phyloP scores from a whole-genome alignment of 92 coral and sea anemone genomes.

The Desmophyllum pertusum region DNA sequence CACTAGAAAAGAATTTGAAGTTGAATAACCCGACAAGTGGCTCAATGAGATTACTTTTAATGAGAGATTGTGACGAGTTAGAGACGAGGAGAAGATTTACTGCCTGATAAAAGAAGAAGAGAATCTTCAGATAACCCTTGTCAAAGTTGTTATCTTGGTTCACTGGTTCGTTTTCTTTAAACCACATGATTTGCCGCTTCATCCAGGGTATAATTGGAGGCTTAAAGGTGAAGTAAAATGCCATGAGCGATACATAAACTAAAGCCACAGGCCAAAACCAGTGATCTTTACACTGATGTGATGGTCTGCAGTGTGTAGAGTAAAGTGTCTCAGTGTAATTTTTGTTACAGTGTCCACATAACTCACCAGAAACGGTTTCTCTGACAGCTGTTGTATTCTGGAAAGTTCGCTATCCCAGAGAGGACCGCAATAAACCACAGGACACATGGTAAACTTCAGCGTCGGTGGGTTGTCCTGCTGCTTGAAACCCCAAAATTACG shows the following conservation, averaged over 20 bases:
- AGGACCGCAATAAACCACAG: constrained; percentile 70
- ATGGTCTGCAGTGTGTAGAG: constrained; percentile 63
- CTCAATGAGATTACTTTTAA: constrained; percentile 30
- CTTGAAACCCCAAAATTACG: constrained; percentile 66
- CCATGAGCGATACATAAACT: constrained; percentile 49
- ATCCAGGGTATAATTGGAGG: constrained; percentile 61
- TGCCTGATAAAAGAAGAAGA: constrained; percentile 82
- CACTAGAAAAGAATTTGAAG: constrained; percentile 39
- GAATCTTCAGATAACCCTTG: constrained; percentile 67
- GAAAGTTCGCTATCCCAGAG: constrained; percentile 22
- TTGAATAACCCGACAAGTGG: constrained; percentile 69
- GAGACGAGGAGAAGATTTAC: constrained; percentile 73
- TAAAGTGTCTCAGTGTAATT: constrained; percentile 69
- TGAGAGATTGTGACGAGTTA: neutral
- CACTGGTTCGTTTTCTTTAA: constrained; percentile 1
- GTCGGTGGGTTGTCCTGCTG: constrained; percentile 41
- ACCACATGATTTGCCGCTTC: constrained; percentile 64
- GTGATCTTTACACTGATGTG: constrained; percentile 48
- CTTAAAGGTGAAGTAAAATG: constrained; percentile 56
- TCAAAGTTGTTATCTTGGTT: neutral
- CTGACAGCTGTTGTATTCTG: constrained; percentile 63
- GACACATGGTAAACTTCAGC: constrained; percentile 68
- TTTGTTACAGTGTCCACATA: constrained; percentile 71
- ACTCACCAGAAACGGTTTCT: constrained; percentile 71
- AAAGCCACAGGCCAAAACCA: constrained; percentile 72